Evolutionary conservation across 2,888 invertebrate genomes (phyloP).

Genomic region (Lycophotia porphyrea): DNA sequence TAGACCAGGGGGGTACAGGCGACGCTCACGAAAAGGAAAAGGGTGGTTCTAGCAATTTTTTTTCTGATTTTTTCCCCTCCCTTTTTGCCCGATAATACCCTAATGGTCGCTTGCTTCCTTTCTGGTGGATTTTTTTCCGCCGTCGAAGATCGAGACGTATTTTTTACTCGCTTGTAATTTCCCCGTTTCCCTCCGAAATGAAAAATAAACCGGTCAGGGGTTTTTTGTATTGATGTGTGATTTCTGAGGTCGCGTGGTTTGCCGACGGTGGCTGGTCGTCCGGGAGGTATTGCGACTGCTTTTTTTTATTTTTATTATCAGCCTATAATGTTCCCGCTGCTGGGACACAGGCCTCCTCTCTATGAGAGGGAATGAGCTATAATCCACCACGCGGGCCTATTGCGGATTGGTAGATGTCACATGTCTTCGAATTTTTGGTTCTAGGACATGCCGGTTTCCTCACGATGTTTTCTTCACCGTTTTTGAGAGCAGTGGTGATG

Average conservation of each 20-base stretch:
- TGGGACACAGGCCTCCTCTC: too few species aligned
- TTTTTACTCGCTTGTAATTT: slow-evolving; percentile 87
- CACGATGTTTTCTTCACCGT: too few species aligned
- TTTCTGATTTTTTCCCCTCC: slow-evolving; percentile 88
- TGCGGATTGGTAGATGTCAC: too few species aligned
- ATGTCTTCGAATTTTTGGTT: too few species aligned
- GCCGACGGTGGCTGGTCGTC: slow-evolving; percentile 1
- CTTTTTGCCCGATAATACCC: slow-evolving; percentile 88
- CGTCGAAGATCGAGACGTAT: slow-evolving; percentile 87
- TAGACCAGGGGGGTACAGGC: slow-evolving; percentile 82
- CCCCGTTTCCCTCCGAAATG: slow-evolving; percentile 85
- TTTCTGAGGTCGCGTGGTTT: slow-evolving; percentile 52
- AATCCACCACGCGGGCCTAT: too few species aligned
- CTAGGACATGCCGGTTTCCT: too few species aligned
- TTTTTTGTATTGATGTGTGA: slow-evolving; percentile 80
- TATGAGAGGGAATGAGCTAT: too few species aligned
- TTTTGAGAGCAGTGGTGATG: too few species aligned
- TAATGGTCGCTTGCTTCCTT: slow-evolving; percentile 90
- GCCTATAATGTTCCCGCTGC: too few species aligned
- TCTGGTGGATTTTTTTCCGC: slow-evolving; percentile 85
- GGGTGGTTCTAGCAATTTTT: slow-evolving; percentile 89
- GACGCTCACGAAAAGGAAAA: slow-evolving; percentile 89
- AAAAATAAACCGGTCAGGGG: slow-evolving; percentile 81
- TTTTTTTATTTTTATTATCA: too few species aligned
- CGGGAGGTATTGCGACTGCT: slow-evolving; percentile 8